Evolutionary conservation across 1,140 invertebrate genomes (phyloP).

Genomic region (Drosophila triauraria): DNA sequence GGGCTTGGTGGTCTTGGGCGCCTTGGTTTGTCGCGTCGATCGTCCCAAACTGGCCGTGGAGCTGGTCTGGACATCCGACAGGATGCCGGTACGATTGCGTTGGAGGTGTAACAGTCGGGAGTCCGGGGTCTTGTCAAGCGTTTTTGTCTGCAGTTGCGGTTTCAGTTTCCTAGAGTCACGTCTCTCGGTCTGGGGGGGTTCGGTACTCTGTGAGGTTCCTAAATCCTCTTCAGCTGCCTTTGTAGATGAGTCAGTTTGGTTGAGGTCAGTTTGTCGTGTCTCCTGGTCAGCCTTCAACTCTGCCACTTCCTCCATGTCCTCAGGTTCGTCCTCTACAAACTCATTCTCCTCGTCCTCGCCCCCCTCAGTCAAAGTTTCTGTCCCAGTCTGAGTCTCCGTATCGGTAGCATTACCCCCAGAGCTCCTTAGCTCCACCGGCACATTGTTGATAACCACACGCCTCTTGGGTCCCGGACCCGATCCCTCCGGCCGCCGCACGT

Average conservation of each 20-base stretch:
- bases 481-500: slow-evolving; percentile 34
- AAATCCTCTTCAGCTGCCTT: not conserved
- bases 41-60: slow-evolving; percentile 14
- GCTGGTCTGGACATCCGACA: not conserved
- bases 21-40: slow-evolving; percentile 47
- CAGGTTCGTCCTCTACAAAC: slow-evolving; percentile 11
- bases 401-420: slow-evolving; percentile 45
- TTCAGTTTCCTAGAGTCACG: slow-evolving; percentile 9
- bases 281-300: slow-evolving; percentile 13
- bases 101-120: slow-evolving; percentile 30
- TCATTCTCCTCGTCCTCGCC: slow-evolving; percentile 1
- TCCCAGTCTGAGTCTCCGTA: slow-evolving; percentile 1
- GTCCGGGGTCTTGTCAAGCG: not conserved
- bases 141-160: not conserved
- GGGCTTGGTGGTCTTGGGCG: slow-evolving; percentile 45
- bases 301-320: slow-evolving; percentile 17
- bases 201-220: not conserved
- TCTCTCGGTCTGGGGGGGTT: not conserved
- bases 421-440: slow-evolving; percentile 69
- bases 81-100: slow-evolving; percentile 20
- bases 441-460: slow-evolving; percentile 77
- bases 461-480: slow-evolving; percentile 37
- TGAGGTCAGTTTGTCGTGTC: not conserved
- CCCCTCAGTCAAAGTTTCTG: slow-evolving; percentile 8
- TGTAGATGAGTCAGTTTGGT: not conserved